phyloP scores from a whole-genome alignment of 2,888 invertebrate genomes.

The Trachelus troglodyta region DNA sequence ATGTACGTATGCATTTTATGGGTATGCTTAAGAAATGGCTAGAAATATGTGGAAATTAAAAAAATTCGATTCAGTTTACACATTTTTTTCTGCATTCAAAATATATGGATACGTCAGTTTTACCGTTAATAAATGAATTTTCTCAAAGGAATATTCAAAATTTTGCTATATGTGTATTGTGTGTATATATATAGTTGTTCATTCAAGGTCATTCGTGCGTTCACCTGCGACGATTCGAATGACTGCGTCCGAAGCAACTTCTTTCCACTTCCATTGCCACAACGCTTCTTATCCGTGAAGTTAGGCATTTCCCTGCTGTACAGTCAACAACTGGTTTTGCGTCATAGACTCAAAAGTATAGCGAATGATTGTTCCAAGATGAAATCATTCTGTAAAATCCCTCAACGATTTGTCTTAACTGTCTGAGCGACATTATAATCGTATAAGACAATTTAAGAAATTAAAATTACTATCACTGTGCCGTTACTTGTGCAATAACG shows the following conservation, averaged over 20 bases:
- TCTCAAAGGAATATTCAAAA: not conserved
- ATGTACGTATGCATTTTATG: not conserved
- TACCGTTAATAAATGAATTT: not conserved
- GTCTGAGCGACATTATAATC: not conserved
- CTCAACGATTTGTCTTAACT: not conserved
- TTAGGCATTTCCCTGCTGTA: not conserved
- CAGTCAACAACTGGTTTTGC: not conserved
- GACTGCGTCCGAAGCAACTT: not conserved
- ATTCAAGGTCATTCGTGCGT: not conserved
- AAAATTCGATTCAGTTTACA: not conserved
- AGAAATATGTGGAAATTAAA: not conserved
- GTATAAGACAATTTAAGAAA: not conserved
- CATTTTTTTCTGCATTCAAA: not conserved
- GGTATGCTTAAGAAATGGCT: not conserved
- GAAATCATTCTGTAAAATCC: not conserved
- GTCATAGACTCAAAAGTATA: not conserved
- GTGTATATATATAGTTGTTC: not conserved
- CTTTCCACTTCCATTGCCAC: not conserved
- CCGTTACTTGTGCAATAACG: too few relatives aligned
- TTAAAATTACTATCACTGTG: too few relatives aligned
- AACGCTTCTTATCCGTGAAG: too few relatives aligned
- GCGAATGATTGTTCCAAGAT: not conserved
- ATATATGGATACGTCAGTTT: not conserved
- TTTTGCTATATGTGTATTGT: not conserved
- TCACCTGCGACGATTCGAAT: not conserved